A percentile compares a stretch with the other conserved stretches of the same genome.
phyloP scores from a whole-genome alignment of 1,140 invertebrate species.

The Sminthurides bifidus region DNA sequence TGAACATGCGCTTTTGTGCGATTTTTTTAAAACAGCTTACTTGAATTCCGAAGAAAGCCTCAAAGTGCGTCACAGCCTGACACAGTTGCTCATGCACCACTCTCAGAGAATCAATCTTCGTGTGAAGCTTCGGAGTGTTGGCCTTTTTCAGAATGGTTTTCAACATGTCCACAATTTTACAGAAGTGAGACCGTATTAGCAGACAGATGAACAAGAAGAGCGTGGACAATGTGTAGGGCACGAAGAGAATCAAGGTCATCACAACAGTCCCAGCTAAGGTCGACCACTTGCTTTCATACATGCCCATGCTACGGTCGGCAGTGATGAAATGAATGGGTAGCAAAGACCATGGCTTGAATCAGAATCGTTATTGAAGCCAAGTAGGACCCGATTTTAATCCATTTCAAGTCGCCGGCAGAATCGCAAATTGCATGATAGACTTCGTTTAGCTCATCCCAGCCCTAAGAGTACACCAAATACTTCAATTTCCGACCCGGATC shows the following conservation, averaged over 20 bases:
- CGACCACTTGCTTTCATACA: slow-evolving; percentile 4
- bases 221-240: slow-evolving; percentile 17
- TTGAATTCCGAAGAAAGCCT: slow-evolving; percentile 27
- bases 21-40: neutral
- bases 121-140: slow-evolving; percentile 4
- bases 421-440: slow-evolving; percentile 25
- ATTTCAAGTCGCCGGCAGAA: slow-evolving; percentile 12
- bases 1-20: neutral
- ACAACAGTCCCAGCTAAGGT: slow-evolving; percentile 8
- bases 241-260: slow-evolving; percentile 11
- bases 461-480: slow-evolving; percentile 4
- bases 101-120: slow-evolving; percentile 21
- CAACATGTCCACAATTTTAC: slow-evolving; percentile 25
- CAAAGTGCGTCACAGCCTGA: slow-evolving; percentile 18
- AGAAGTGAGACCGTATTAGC: slow-evolving; percentile 22
- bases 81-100: slow-evolving; percentile 27
- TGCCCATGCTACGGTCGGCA: neutral
- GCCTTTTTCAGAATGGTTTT: slow-evolving; percentile 11
- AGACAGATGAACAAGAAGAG: slow-evolving; percentile 24
- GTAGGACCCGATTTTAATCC: slow-evolving; percentile 21
- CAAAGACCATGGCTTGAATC: slow-evolving; percentile 6
- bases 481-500: neutral
- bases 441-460: slow-evolving; percentile 17
- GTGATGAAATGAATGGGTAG: slow-evolving; percentile 8
- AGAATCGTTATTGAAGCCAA: slow-evolving; percentile 3